A percentile compares a stretch with the other conserved stretches of the same genome.
Evolutionary conservation across 2,113 vertebrate genomes (phyloP).

Genomic region (Platichthys stellatus): DNA sequence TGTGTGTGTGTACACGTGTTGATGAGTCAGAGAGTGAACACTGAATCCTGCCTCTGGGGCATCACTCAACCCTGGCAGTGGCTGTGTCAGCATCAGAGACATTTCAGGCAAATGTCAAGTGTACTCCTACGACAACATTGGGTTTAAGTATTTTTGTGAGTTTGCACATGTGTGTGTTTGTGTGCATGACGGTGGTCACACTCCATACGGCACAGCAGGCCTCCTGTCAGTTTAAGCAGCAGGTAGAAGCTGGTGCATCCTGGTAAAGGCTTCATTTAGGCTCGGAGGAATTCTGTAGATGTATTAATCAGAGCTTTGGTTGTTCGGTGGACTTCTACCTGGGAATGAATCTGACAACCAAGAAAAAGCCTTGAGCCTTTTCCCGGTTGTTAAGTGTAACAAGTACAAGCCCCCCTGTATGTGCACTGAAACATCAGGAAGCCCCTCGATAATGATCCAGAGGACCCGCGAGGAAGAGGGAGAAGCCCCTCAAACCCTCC

Average conservation of each 20-base stretch:
- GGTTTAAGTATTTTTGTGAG: conserved; percentile 8
- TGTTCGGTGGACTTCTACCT: conserved; percentile 9
- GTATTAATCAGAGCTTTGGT: conserved; percentile 6
- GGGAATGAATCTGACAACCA: conserved; percentile 16
- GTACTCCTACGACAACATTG: conserved; percentile 30
- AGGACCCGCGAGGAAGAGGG: conserved; percentile 20
- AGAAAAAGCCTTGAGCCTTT: conserved; percentile 15
- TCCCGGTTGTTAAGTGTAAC: conserved; percentile 24
- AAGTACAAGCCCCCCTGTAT: conserved; percentile 15
- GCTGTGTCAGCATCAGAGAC: conserved; percentile 73
- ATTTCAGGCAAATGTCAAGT: conserved; percentile 74
- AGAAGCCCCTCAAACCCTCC: background rate
- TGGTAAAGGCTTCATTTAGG: background rate
- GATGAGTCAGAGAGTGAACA: too few relatives aligned
- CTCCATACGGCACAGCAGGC: conserved; percentile 2
- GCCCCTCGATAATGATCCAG: conserved; percentile 59
- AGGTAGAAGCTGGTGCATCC: background rate
- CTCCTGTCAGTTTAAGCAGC: conserved; percentile 5
- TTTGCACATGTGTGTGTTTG: background rate
- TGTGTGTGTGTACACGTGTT: too few relatives aligned
- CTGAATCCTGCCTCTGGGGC: too few relatives aligned
- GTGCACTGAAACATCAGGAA: conserved; percentile 35
- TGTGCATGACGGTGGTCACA: background rate
- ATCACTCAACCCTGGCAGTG: background rate
- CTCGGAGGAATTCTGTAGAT: background rate